Evolutionary conservation across 53 echinoderm and acorn worm species (phyloP).

Genomic region (Echinarachnius parma): DNA sequence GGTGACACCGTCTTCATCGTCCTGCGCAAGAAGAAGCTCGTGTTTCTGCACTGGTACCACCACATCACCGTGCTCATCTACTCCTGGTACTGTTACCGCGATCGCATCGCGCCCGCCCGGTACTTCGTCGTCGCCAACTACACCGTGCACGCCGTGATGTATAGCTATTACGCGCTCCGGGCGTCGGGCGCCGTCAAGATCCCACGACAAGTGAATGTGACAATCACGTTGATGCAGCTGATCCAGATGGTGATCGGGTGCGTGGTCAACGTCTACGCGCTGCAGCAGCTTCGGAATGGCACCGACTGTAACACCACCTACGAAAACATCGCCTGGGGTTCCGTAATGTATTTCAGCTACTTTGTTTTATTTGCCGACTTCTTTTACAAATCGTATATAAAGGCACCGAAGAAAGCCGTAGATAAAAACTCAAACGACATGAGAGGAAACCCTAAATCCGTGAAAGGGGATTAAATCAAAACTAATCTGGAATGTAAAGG

Average conservation of each 20-base stretch:
- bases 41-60: constrained; percentile 95
- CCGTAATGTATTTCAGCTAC: constrained; percentile 83
- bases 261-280: constrained; percentile 60
- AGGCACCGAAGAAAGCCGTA: not conserved
- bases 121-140: constrained; percentile 78
- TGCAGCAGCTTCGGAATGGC: constrained; percentile 38
- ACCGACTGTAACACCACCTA: constrained; percentile 51
- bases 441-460: constrained; percentile 6
- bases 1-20: constrained; percentile 91
- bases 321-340: constrained; percentile 38
- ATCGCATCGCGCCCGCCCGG: constrained; percentile 49
- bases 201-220: constrained; percentile 66
- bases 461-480: constrained; percentile 26
- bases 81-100: constrained; percentile 63
- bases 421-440: not conserved
- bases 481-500: no score
- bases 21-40: constrained; percentile 83
- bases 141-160: constrained; percentile 86
- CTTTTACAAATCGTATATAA: constrained; percentile 67
- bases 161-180: constrained; percentile 82
- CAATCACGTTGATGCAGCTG: constrained; percentile 75
- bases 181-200: constrained; percentile 67
- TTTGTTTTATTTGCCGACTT: constrained; percentile 82
- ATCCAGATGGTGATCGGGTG: constrained; percentile 82
- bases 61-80: constrained; percentile 80